Base-by-base conservation (phyloP, 2,113 vertebrate species). In the Uria aalge region DNA sequence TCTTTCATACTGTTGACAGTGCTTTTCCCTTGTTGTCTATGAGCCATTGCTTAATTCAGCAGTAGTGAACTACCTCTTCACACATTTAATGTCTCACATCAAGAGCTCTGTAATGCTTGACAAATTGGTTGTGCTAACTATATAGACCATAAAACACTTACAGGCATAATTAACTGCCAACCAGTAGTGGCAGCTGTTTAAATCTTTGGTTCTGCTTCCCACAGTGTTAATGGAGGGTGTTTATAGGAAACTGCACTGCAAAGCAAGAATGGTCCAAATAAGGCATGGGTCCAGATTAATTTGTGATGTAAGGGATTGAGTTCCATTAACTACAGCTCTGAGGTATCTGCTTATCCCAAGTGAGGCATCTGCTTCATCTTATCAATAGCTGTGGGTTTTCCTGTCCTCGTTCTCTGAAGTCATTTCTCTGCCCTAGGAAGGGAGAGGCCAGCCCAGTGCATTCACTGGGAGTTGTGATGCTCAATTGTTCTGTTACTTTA, bases 41-140 rank as follows among this genome's bases (percentile, higher is more conserved):
- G 59, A 86, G 78, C 96, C 92, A 72, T 90, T 96, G 94, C 90
- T 96, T 95, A 96, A 94, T 94, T 94, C 62, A 71, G 88, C 84
- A 89, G 27, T 73, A 81, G 90, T 77, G 89, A 90, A 95, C 96
- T 95, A 85, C 92, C 60, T 95, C 94, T 86, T 69, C 79, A 63
- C 67, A 73, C 76, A 38, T 94, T 91, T 92, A 90, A 90, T 90
- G 74, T 88, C 74, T 88, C 94, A 76, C 85, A 59, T 93, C 79
- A 73, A 93, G 88, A 96, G 55, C 59, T 56, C 84, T 79, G 23
- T 92, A 95, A 69, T 78, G 56, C 75, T 91, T 96, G 66, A 93
- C 81, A 94, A 85, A 92, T 92, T 74, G 76, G 80, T 91, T 87
- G 76, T 93, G 71, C 94, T 97, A 92, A 93, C 92, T 92, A 45